These are phyloP conservation scores for Calidris pygmaea DNA, from an alignment of 2,113 vertebrate genomes.

Conservation along the genomic window DNA sequence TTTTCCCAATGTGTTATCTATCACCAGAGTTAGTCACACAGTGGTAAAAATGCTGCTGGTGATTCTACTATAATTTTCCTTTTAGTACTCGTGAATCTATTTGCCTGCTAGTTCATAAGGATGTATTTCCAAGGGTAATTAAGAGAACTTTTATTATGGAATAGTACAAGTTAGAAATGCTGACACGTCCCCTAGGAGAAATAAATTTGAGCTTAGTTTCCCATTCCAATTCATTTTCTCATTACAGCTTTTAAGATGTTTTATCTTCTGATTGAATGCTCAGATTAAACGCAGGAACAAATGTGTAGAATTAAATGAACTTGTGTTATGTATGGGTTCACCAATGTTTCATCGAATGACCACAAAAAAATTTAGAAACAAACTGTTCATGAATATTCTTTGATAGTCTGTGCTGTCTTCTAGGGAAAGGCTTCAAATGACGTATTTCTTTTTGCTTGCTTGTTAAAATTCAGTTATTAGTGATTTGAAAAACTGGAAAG, in stretches of 20 bases:
- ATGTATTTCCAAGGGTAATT: not conserved
- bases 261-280: not conserved
- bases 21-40: not conserved
- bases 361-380: not conserved
- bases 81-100: not conserved
- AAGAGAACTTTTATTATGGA: not conserved
- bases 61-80: not conserved
- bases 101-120: not conserved
- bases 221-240: constrained; percentile 12
- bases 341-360: not conserved
- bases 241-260: not conserved
- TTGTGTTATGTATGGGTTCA: not conserved
- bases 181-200: not conserved
- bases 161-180: not conserved
- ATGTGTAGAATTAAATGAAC: not conserved
- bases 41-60: not conserved
- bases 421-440: not conserved
- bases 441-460: not conserved
- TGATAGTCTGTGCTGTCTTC: not conserved
- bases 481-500: not conserved
- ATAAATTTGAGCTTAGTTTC: constrained; percentile 18
- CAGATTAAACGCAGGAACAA: not conserved
- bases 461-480: not conserved
- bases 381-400: not conserved
- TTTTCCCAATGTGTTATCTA: not conserved